Base-by-base conservation (phyloP, 92 coral and sea anemone species). In the Epizoanthus scotinus region DNA sequence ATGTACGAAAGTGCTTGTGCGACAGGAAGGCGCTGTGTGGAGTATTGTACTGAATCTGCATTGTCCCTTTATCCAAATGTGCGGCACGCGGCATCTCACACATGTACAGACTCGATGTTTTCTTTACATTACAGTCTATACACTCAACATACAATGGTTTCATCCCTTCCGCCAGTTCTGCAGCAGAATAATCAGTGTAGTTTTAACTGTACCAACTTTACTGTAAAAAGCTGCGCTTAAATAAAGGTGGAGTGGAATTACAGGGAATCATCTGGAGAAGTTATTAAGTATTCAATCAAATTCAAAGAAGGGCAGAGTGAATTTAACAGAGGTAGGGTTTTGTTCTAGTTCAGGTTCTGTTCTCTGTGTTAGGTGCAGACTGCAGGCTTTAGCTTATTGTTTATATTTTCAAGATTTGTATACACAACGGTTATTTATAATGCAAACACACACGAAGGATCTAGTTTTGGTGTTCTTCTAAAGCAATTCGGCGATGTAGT, bases 11-110 rank as follows among this genome's bases (percentile, higher is more conserved):
- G 81, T 75, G 68, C 47, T 75, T 18, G 20, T 36, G 81, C 81
- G 81, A 75, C 81, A 75, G 81, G 67, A 60, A 75, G 81, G 81
- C 81, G 69, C 81, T 75, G 38, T 55, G 26, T 63, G 17, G 60
- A 22, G 49, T 54, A 75, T 31, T 75, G 81, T 75, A 75, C 59
- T 75, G 68, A 56, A 40, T 75, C 81, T 55, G 44, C 22, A 75
- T 75, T 64, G 70, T 64, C 19, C n/a, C 47, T 64, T 64, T 64
- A 29, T 64, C 70, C 18, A 44, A 64, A 64, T 29, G 22, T 60
- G 47, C 44, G 81, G 74, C 80, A 74, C 81, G 81, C 57, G 81
- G 81, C 68, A 3, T 9, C 68, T 34, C 52, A 34, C 81, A 75
- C 34, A 47, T 31, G 42, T 36, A 73, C 27, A n/a, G n/a, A n/a